A percentile compares a stretch with the other conserved stretches of the same genome.
Evolutionary conservation across 2,888 invertebrate genomes (phyloP).

Genomic region (Ethmia dodecea): DNA sequence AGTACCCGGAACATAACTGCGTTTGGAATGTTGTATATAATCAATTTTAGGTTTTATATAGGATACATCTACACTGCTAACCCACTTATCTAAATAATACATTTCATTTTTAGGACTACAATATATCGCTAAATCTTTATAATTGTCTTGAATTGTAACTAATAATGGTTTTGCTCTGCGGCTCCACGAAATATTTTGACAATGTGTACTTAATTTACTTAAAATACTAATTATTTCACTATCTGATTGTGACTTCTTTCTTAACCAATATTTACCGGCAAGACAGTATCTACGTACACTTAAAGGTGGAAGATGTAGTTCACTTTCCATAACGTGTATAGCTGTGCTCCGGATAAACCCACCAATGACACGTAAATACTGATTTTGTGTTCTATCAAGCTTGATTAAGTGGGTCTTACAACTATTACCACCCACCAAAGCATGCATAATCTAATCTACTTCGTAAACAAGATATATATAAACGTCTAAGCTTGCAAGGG

Average conservation of each 20-base stretch:
- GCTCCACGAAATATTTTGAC: not conserved
- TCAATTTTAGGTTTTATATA: not conserved
- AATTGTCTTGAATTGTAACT: not conserved
- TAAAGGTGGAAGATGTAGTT: slow-evolving; percentile 5
- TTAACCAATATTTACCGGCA: not conserved
- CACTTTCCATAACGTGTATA: slow-evolving; percentile 16
- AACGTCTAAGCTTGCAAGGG: not conserved
- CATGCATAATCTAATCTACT: slow-evolving; percentile 10
- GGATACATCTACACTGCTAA: not conserved
- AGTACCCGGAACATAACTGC: not conserved
- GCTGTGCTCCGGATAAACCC: slow-evolving; percentile 13
- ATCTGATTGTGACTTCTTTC: not conserved
- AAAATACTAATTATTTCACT: not conserved
- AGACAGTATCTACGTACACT: not conserved
- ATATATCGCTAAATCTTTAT: not conserved
- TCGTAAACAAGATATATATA: not conserved
- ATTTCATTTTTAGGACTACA: not conserved
- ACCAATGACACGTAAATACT: slow-evolving; percentile 12
- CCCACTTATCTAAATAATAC: not conserved
- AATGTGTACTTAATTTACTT: not conserved
- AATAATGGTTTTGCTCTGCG: not conserved
- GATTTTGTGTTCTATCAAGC: slow-evolving; percentile 13
- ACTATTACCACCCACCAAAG: slow-evolving; percentile 10
- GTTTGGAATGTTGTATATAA: not conserved
- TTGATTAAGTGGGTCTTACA: slow-evolving; percentile 9